Base-by-base conservation (phyloP, 2,797 vertebrate genomes). In the Borostomias antarcticus region DNA sequence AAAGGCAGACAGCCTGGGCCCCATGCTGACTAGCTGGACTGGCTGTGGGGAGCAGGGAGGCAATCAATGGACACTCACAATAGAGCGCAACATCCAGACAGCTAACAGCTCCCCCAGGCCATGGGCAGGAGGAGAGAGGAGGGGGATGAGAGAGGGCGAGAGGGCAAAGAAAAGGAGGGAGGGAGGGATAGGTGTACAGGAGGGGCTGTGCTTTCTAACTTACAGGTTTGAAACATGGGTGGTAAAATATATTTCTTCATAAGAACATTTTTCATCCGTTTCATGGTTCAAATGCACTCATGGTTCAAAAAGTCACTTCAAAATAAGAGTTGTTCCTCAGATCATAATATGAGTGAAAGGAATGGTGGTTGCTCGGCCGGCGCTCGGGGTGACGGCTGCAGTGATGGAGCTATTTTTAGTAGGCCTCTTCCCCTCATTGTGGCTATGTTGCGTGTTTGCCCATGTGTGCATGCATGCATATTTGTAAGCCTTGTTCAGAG, bases 41-140 rank as follows among this genome's bases (percentile, higher is more conserved):
- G 86, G 85, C 90, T 90, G 89, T 84, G 76, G 78, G 79, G 81
- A 81, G 86, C 80, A 75, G 77, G 84, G 53, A 78, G 86, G 89
- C 88, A 91, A 94, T 93, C 91, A 92, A 92, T 93, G 91, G 88
- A 85, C 78, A 84, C 85, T 92, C 90, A 93, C 91, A 92, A 92
- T 91, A 90, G 90, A 89, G 88, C 78, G 80, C 85, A 88, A 84
- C 89, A 84, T 90, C 89, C 88, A 90, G 88, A 92, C 82, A 90
- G 89, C 91, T 92, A 92, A 93, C 91, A 89, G 91, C 89, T 92
- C 92, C 93, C 93, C 73, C 82, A 92, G 92, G 93, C 91, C 85
- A 82, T 63, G 73, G 69, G 76, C 74, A 80, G 78, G 78, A 85
- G 82, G 67, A 73, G 72, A 73, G 73, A 74, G 64, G 77, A 67